These are phyloP conservation scores for Thecophora atra DNA, from an alignment of 2,888 invertebrate genomes.

Conservation along the genomic window DNA sequence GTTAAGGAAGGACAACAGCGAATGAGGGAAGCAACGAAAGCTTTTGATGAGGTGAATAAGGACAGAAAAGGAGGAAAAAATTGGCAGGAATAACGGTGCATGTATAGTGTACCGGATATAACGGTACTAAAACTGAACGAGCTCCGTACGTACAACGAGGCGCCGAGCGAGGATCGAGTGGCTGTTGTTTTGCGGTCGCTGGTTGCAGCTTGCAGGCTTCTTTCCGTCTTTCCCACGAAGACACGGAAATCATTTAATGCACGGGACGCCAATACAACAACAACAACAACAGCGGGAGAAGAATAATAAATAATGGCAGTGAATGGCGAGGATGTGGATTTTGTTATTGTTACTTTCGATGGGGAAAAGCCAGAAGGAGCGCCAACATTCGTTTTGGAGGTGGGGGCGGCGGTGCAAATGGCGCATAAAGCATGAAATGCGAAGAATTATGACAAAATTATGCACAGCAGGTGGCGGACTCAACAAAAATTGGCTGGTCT, in stretches of 20 bases:
- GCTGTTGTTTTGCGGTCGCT: not conserved
- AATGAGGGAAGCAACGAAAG: not conserved
- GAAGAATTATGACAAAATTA: slow-evolving; percentile 32
- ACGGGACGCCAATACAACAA: not conserved
- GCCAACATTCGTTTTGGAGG: not conserved
- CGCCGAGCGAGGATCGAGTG: too few species aligned
- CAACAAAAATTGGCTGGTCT: not conserved
- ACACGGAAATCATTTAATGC: slow-evolving; percentile 16
- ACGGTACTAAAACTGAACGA: not conserved
- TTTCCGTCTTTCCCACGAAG: not conserved
- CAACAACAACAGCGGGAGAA: not conserved
- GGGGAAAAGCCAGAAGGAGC: not conserved
- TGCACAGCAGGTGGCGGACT: slow-evolving; percentile 28
- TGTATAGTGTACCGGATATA: not conserved
- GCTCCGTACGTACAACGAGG: not conserved
- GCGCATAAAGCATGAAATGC: slow-evolving; percentile 12
- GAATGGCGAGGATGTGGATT: not conserved
- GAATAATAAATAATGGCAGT: not conserved
- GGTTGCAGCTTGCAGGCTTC: not conserved
- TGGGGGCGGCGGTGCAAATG: not conserved
- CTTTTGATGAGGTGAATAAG: too few species aligned
- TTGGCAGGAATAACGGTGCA: too few species aligned
- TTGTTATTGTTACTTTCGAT: not conserved
- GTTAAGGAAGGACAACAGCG: not conserved
- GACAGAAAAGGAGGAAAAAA: too few species aligned